phyloP scores from a whole-genome alignment of 2,113 vertebrate species.

The Fulmarus glacialis region DNA sequence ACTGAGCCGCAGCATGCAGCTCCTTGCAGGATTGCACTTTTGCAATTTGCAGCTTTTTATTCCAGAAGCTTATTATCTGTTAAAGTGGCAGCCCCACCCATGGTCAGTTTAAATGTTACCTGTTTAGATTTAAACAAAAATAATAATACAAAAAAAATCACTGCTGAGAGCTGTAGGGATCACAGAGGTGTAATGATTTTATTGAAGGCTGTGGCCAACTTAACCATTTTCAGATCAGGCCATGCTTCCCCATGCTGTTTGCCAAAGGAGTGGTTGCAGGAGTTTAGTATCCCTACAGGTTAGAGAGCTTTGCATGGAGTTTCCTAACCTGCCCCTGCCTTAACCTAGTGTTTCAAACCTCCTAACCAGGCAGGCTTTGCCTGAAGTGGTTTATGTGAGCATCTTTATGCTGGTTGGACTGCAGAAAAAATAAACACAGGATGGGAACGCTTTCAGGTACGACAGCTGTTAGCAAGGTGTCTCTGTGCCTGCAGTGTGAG shows the following conservation, averaged over 20 bases:
- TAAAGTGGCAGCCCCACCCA: background rate
- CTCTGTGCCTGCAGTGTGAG: background rate
- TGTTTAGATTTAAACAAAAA: background rate
- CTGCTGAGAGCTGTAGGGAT: background rate
- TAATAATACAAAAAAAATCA: background rate
- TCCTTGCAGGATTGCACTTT: background rate
- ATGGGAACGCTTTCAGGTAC: background rate
- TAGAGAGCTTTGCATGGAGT: background rate
- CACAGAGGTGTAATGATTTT: background rate
- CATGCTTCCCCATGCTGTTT: background rate
- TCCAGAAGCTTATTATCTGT: background rate
- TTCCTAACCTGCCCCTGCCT: background rate
- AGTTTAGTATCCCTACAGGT: background rate
- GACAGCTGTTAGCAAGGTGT: background rate
- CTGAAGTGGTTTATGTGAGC: background rate
- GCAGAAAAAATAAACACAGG: fast-evolving
- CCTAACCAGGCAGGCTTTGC: background rate
- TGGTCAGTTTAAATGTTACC: background rate
- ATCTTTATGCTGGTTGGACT: background rate
- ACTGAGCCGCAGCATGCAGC: background rate
- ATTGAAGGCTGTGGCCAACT: background rate
- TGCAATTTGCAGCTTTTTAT: background rate
- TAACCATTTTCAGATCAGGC: background rate
- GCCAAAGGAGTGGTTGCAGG: background rate
- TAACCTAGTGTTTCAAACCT: background rate